A percentile compares a stretch with the other conserved stretches of the same genome.
Evolutionary conservation across 2,113 vertebrate genomes (phyloP).

Genomic region (Fukomys damarensis): DNA sequence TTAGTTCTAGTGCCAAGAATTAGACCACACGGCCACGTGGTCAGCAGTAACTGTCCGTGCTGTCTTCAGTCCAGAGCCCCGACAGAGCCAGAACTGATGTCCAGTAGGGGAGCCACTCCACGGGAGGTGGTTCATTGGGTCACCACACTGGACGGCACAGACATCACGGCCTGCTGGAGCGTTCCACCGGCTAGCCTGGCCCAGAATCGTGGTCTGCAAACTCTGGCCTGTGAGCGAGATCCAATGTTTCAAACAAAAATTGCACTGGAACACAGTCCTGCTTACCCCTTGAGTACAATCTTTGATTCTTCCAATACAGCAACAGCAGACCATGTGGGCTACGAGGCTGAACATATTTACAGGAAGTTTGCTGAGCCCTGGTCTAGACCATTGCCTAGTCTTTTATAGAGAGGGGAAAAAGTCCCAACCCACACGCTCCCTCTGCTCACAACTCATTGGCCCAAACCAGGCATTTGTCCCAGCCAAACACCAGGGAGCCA

Average conservation of each 20-base stretch:
- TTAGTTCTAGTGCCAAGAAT: background rate
- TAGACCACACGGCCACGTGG: background rate
- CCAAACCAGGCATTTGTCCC: background rate
- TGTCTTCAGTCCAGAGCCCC: background rate
- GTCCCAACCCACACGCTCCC: background rate
- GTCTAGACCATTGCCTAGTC: background rate
- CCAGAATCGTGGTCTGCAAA: background rate
- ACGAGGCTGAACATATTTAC: background rate
- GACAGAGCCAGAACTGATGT: background rate
- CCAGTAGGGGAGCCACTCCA: background rate
- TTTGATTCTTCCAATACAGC: background rate
- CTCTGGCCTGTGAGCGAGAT: background rate
- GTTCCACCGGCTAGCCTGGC: background rate
- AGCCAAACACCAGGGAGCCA: background rate
- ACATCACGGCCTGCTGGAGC: background rate
- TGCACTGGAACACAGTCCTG: background rate
- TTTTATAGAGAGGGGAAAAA: background rate
- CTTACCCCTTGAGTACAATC: background rate
- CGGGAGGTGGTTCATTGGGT: background rate
- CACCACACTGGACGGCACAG: too few relatives aligned
- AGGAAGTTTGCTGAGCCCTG: background rate
- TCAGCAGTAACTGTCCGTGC: background rate
- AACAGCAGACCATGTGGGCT: background rate
- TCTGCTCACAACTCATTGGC: background rate
- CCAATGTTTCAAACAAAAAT: conserved; percentile 42